Evolutionary conservation across 2,888 invertebrate genomes (phyloP).

Genomic region (Callinectes sapidus): DNA sequence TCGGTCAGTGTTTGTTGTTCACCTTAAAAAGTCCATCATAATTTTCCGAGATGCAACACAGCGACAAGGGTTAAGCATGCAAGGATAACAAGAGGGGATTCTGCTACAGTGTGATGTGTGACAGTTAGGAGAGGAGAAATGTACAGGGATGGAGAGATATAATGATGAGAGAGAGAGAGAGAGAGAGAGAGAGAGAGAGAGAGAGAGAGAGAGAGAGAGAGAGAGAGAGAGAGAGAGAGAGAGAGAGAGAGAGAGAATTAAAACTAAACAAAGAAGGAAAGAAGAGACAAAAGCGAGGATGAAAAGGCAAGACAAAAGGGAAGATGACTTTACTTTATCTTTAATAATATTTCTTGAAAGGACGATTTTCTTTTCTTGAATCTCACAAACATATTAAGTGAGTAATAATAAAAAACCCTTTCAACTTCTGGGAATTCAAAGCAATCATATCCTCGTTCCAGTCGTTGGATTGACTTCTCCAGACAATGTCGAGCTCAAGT

Average conservation of each 20-base stretch:
- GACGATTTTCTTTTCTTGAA: not conserved
- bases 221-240: too few species aligned
- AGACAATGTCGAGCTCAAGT: not conserved
- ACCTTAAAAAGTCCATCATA: not conserved
- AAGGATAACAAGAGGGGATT: not conserved
- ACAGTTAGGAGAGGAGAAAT: not conserved
- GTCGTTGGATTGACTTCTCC: not conserved
- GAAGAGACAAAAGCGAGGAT: too few species aligned
- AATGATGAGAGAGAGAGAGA: too few species aligned
- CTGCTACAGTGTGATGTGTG: not conserved
- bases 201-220: too few species aligned
- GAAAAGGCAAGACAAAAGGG: too few species aligned
- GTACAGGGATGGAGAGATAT: too few species aligned
- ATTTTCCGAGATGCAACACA: not conserved
- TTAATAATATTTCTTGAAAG: not conserved
- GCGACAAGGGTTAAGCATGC: not conserved
- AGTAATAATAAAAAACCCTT: not conserved
- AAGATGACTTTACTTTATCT: not conserved
- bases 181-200: too few species aligned
- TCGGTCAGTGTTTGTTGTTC: too few species aligned
- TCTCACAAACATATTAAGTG: not conserved
- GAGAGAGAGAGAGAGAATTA: too few species aligned
- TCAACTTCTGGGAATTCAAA: not conserved
- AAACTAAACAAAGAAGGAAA: too few species aligned
- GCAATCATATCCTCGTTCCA: not conserved